Base-by-base conservation (phyloP, 1,140 invertebrate species). In the Cephus cinctus region DNA sequence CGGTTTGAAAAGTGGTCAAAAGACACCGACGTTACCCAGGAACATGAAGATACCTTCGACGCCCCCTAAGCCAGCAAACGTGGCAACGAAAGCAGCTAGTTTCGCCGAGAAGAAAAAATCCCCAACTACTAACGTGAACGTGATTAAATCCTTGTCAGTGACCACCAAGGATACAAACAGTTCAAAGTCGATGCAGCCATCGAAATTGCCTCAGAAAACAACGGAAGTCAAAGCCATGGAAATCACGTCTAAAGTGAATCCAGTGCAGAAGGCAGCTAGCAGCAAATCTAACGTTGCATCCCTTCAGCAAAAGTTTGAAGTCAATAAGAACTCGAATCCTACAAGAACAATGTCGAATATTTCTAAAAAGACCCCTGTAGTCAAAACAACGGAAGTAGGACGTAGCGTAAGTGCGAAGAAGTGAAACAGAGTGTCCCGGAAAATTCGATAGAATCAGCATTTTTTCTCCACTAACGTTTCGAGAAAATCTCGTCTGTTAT, bases 291-390 rank as follows among this genome's bases (percentile, higher is more conserved):
- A 84, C 54, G 86, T 89, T 20, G 85, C 86, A 1, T 85, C 83
- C 20, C 71, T 89, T 39, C 86, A 89, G 56, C 84, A 87, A 50
- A 88, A 87, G 63, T 89, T 89, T 59, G 86, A 89, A 62, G 76
- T 78, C 61, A 72, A 63, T 30, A 67, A 59, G 34, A 47, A 47
- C 6, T 8, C 21, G 38, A 40, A 20, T 4, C 4, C 39, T n/a
- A 25, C 16, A 9, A 46, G 34, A 27, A 46, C 12, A 4, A 25
- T 46, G 2, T 46, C 44, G 1, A 19, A n/a, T 6, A 25, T 46
- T 9, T 38, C 5, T 15, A 46, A 46, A 38, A 46, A 46, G 39
- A 14, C 39, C 23, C 36, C 27, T 23, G 14, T 46, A 16, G 44
- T 22, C 9, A 46, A 38, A 38, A 19, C n/a, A n/a, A n/a, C 34